Percentiles rank a stretch among this genome's conserved stretches.
Evolutionary conservation across 2,888 invertebrate genomes (phyloP).

Genomic region (Axea sp.): DNA sequence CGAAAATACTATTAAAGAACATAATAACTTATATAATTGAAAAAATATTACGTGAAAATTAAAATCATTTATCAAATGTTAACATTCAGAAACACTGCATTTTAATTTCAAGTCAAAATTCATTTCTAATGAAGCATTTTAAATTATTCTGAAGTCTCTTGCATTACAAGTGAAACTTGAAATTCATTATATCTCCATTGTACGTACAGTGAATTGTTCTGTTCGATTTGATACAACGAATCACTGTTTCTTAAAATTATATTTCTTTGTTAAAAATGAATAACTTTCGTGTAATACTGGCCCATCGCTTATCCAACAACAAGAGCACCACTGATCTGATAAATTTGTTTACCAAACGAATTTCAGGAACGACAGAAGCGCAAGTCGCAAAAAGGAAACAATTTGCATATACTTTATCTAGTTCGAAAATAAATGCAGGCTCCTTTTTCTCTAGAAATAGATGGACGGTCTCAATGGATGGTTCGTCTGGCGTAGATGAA

Average conservation of each 20-base stretch:
- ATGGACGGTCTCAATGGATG: conserved; percentile 64
- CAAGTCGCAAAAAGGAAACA: conserved; percentile 30
- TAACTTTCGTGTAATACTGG: no score
- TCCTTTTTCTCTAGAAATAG: conserved; percentile 40
- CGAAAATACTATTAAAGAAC: conserved; percentile 3
- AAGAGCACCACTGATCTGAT: conserved; percentile 26
- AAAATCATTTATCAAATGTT: background rate
- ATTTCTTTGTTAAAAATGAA: conserved; percentile 30
- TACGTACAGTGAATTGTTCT: background rate
- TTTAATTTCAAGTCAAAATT: no score
- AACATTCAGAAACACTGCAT: background rate
- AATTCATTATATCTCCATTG: no score
- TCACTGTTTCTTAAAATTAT: conserved; percentile 4
- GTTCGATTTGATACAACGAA: background rate
- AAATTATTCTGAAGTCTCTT: no score
- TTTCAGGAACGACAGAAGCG: conserved; percentile 17
- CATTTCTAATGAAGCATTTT: no score
- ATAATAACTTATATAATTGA: no score
- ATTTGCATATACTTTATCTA: conserved; percentile 53
- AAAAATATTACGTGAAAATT: no score
- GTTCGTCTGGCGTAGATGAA: conserved; percentile 72
- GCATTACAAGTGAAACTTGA: no score
- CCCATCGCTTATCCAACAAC: conserved; percentile 7
- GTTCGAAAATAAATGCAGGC: conserved; percentile 46
- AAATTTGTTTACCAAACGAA: conserved; percentile 44